Evolutionary conservation across 2,113 vertebrate genomes (phyloP).

Genomic region (Balaenoptera acutorostrata): DNA sequence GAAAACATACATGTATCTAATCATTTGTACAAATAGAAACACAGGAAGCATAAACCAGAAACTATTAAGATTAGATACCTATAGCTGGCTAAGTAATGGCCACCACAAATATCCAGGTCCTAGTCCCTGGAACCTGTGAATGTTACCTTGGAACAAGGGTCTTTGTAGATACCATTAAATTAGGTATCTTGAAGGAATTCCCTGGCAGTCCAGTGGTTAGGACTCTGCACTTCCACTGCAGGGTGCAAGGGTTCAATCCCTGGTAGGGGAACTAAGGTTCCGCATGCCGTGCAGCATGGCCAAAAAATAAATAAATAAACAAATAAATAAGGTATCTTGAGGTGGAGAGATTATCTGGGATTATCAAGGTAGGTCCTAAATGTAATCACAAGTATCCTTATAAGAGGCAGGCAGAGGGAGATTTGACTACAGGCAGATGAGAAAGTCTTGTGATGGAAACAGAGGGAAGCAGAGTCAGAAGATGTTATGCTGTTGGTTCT

Average conservation of each 20-base stretch:
- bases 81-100: neutral
- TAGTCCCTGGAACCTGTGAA: neutral
- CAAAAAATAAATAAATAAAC: too few species aligned
- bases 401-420: neutral
- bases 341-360: too few species aligned
- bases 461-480: neutral
- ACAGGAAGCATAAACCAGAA: neutral
- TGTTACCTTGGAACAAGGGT: neutral
- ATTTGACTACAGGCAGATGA: neutral
- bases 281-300: fast-evolving
- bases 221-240: fast-evolving
- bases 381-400: neutral
- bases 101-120: neutral
- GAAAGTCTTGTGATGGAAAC: neutral
- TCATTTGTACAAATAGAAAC: neutral
- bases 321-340: too few species aligned
- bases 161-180: too few species aligned
- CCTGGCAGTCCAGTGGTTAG: too few species aligned
- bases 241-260: too few species aligned
- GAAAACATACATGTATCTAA: neutral
- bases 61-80: neutral
- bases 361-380: too few species aligned
- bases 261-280: too few species aligned
- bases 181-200: too few species aligned
- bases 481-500: neutral